These are phyloP conservation scores for Otis tarda DNA, from an alignment of 2,113 vertebrate genomes.

Conservation along the genomic window DNA sequence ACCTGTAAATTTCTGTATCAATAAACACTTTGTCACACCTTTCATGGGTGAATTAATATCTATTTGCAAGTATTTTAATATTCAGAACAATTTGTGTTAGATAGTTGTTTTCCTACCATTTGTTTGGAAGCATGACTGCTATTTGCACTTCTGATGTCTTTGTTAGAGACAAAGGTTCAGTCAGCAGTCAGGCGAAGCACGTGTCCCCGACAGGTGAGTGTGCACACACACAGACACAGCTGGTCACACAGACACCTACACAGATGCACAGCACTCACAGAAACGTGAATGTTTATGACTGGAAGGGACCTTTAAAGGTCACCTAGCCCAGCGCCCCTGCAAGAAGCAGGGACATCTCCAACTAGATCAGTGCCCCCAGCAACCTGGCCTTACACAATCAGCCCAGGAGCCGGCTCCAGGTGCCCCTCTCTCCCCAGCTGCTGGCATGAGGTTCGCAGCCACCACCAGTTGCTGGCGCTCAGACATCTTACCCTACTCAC, in stretches of 20 bases:
- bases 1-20: not conserved
- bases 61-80: not conserved
- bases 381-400: not conserved
- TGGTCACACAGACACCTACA: not conserved
- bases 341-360: too few relatives aligned
- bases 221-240: fast-evolving
- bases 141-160: not conserved
- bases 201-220: fast-evolving
- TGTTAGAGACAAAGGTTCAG: not conserved
- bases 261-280: not conserved
- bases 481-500: not conserved
- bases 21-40: not conserved
- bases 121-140: not conserved
- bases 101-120: not conserved
- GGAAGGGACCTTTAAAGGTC: too few relatives aligned
- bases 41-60: not conserved
- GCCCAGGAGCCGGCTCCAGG: not conserved
- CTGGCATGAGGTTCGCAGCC: not conserved
- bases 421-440: not conserved
- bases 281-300: not conserved
- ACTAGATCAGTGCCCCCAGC: not conserved
- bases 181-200: not conserved
- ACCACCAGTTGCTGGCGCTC: not conserved
- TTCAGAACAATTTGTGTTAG: not conserved
- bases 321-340: too few relatives aligned